Percentiles rank a stretch among this genome's conserved stretches.
Evolutionary conservation across 2,797 vertebrate genomes (phyloP).

Genomic region (Enteromius paludinosus): DNA sequence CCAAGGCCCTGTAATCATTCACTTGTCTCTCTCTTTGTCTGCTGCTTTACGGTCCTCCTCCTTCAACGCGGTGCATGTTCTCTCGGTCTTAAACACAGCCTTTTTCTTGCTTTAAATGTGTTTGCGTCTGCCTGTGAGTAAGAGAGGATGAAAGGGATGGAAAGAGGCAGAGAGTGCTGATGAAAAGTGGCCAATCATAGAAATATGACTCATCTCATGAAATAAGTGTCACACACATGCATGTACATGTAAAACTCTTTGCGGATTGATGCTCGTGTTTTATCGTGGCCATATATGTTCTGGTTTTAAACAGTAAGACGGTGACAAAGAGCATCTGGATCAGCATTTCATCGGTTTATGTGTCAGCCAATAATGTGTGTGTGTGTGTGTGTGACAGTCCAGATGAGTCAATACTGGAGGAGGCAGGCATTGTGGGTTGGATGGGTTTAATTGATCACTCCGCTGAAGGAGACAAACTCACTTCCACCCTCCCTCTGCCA

Average conservation of each 20-base stretch:
- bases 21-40: constrained; percentile 42
- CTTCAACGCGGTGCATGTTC: constrained; percentile 1
- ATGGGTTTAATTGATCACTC: constrained; percentile 67
- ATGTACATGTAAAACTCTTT: constrained; percentile 10
- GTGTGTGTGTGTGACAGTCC: constrained; percentile 44
- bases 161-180: constrained; percentile 11
- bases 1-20: constrained; percentile 39
- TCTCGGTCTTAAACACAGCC: neutral
- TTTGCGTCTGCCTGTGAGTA: constrained; percentile 17
- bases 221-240: neutral
- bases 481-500: constrained; percentile 30
- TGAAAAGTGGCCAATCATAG: constrained; percentile 37
- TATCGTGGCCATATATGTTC: constrained; percentile 8
- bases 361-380: constrained; percentile 8
- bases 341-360: constrained; percentile 13
- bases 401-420: constrained; percentile 56
- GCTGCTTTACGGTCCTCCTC: constrained; percentile 3
- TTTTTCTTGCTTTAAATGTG: neutral
- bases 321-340: neutral
- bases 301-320: neutral
- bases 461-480: constrained; percentile 53
- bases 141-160: constrained; percentile 34
- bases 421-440: constrained; percentile 38
- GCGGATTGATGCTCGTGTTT: neutral
- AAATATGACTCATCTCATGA: constrained; percentile 37